These are phyloP conservation scores for Drosophila greeni DNA, from an alignment of 2,888 invertebrate genomes.

Conservation along the genomic window DNA sequence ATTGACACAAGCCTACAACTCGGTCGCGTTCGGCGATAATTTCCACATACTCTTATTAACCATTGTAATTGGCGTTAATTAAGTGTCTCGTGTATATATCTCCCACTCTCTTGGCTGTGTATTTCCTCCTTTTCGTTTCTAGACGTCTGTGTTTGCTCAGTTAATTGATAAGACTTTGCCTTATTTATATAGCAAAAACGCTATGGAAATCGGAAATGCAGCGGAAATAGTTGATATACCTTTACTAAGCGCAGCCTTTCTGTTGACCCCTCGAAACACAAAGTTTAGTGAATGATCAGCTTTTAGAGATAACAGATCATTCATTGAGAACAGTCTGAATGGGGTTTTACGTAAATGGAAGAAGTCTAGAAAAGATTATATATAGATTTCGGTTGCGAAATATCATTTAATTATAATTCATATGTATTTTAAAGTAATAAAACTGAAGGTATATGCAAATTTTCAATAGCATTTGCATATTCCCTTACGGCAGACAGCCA, in stretches of 20 bases:
- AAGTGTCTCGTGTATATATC: constrained; percentile 50
- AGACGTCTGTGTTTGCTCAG: constrained; percentile 44
- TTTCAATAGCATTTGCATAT: not conserved
- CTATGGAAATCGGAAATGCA: constrained; percentile 30
- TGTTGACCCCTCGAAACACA: constrained; percentile 3
- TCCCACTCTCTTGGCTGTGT: constrained; percentile 8
- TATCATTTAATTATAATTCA: not conserved
- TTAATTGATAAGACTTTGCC: constrained; percentile 65
- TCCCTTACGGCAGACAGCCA: not conserved
- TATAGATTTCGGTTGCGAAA: not conserved
- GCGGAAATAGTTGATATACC: constrained; percentile 3
- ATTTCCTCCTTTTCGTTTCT: constrained; percentile 27
- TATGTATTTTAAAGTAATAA: too few relatives aligned
- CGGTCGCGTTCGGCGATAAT: constrained; percentile 44
- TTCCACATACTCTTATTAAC: constrained; percentile 60
- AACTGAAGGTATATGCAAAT: not conserved
- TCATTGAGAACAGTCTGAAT: constrained; percentile 4
- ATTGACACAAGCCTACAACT: constrained; percentile 23
- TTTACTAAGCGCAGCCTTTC: constrained; percentile 11
- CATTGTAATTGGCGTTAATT: constrained; percentile 71
- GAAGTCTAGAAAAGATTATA: not conserved
- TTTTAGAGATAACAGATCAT: constrained; percentile 18
- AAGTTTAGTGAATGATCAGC: not conserved
- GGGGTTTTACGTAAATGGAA: not conserved
- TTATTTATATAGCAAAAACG: constrained; percentile 9